Evolutionary conservation across 2,113 vertebrate species (phyloP).

Genomic region (Neogobius melanostomus): DNA sequence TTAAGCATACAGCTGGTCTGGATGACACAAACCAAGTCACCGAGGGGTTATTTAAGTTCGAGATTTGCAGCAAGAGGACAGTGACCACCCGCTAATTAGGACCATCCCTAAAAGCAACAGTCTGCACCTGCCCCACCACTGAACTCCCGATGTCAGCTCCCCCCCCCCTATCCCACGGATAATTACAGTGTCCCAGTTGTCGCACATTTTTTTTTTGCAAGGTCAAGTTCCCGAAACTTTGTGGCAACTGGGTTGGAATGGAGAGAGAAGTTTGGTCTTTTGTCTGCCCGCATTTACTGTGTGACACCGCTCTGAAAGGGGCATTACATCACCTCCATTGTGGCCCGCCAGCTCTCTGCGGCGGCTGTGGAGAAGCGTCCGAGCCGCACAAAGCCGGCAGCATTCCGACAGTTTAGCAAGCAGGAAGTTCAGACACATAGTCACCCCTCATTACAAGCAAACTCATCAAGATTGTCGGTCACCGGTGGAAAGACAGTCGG

Average conservation of each 20-base stretch:
- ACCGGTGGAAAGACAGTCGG: slow-evolving; percentile 12
- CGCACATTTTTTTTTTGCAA: slow-evolving; percentile 34
- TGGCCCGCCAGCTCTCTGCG: slow-evolving; percentile 53
- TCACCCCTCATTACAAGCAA: slow-evolving; percentile 65
- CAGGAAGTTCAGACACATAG: slow-evolving; percentile 58
- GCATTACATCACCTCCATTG: slow-evolving; percentile 75
- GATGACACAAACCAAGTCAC: slow-evolving; percentile 32
- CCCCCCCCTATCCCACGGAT: slow-evolving; percentile 18
- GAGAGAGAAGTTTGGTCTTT: slow-evolving; percentile 36
- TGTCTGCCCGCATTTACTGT: slow-evolving; percentile 58
- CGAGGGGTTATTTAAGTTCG: slow-evolving; percentile 29
- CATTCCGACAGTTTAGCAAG: slow-evolving; percentile 68
- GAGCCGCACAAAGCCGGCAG: slow-evolving; percentile 53
- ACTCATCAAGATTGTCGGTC: slow-evolving; percentile 44
- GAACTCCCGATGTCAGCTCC: background rate
- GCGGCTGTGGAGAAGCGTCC: slow-evolving; percentile 40
- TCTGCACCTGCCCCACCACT: slow-evolving; percentile 42
- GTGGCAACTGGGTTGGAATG: slow-evolving; percentile 36
- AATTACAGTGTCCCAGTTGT: slow-evolving; percentile 40
- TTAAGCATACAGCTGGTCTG: slow-evolving; percentile 28
- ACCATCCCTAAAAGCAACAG: slow-evolving; percentile 5
- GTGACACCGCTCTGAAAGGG: slow-evolving; percentile 55
- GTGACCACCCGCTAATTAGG: background rate
- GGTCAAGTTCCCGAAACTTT: slow-evolving; percentile 46
- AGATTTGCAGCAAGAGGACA: slow-evolving; percentile 11